Evolutionary conservation across 35 echinoderm and acorn worm genomes (phyloP).

Genomic region (Patiria miniata): DNA sequence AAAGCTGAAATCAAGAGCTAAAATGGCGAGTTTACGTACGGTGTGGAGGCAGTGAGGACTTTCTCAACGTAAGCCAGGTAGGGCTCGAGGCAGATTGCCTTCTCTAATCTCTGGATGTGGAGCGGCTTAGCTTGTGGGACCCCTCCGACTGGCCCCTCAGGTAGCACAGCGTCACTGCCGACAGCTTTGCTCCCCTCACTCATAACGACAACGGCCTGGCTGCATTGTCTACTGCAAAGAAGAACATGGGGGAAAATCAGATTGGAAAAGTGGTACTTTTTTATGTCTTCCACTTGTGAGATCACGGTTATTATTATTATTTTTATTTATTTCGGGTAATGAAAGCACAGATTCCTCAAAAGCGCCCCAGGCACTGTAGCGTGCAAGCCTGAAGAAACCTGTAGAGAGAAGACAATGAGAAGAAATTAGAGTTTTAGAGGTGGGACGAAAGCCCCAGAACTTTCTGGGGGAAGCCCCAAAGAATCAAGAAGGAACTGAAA

Average conservation of each 20-base stretch:
- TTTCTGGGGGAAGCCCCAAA: neutral
- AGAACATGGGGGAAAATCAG: neutral
- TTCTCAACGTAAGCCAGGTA: conserved; percentile 59
- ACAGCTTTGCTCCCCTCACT: conserved; percentile 50
- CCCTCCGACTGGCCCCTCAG: conserved; percentile 84
- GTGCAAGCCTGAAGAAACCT: too few relatives aligned
- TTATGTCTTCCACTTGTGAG: neutral
- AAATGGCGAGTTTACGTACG: conserved; percentile 25
- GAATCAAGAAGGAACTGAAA: neutral
- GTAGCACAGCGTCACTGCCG: conserved; percentile 49
- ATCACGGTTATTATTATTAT: neutral
- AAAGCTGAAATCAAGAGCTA: neutral
- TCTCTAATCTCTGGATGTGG: conserved; percentile 86
- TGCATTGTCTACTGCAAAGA: neutral
- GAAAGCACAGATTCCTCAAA: too few relatives aligned
- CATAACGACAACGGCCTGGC: conserved; percentile 1
- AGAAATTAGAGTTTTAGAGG: too few relatives aligned
- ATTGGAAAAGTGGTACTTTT: neutral
- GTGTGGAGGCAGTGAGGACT: conserved; percentile 2
- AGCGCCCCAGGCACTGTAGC: too few relatives aligned
- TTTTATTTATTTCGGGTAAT: too few relatives aligned
- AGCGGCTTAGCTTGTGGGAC: conserved; percentile 89
- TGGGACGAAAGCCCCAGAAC: too few relatives aligned
- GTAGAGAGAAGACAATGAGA: too few relatives aligned
- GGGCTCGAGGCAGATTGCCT: conserved; percentile 70